Evolutionary conservation across 2,113 vertebrate species (phyloP).

Genomic region (Melierax canorus): DNA sequence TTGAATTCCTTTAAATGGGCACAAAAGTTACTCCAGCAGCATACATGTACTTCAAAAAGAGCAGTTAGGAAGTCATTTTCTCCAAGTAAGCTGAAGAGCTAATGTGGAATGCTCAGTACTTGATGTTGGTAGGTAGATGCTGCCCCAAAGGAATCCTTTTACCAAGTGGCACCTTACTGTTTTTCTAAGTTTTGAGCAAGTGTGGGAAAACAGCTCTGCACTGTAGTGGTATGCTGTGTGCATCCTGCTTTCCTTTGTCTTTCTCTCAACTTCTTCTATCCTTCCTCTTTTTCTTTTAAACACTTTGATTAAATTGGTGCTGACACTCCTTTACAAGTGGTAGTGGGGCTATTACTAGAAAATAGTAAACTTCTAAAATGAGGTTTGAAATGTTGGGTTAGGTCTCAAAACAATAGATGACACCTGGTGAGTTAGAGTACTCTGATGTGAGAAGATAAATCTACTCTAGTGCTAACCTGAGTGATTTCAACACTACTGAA

Average conservation of each 20-base stretch:
- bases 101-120: background rate
- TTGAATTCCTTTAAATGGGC: background rate
- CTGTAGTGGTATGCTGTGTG: background rate
- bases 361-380: background rate
- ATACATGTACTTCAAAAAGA: background rate
- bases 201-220: background rate
- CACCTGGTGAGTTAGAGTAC: background rate
- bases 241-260: background rate
- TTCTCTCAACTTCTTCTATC: background rate
- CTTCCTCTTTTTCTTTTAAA: background rate
- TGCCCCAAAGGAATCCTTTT: background rate
- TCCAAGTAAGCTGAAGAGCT: background rate
- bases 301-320: background rate
- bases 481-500: background rate
- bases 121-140: background rate
- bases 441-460: background rate
- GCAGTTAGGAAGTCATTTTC: background rate
- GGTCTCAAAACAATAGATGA: background rate
- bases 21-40: background rate
- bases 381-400: background rate
- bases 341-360: background rate
- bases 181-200: background rate
- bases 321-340: background rate
- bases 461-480: background rate
- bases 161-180: background rate